Percentiles rank a stretch among this genome's conserved stretches.
phyloP scores from a whole-genome alignment of 92 coral and sea anemone genomes.

The Epizoanthus illoricatus region DNA sequence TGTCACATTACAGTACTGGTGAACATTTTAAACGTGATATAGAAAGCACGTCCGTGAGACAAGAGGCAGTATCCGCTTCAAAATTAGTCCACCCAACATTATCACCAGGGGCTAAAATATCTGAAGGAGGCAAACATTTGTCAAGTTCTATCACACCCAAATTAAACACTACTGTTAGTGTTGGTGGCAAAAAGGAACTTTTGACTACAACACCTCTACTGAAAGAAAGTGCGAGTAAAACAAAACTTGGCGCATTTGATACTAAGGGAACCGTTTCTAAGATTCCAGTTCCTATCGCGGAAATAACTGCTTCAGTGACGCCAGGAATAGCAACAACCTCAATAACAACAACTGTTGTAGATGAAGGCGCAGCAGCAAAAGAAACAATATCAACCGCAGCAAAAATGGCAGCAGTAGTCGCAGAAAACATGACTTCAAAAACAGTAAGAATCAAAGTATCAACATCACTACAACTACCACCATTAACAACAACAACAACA shows the following conservation, averaged over 20 bases:
- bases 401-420: too few species aligned
- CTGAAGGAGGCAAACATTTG: background rate
- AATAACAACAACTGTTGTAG: background rate
- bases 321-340: background rate
- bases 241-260: background rate
- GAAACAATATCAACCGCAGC: too few species aligned
- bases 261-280: background rate
- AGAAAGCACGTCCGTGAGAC: background rate
- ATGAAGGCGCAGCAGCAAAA: too few species aligned
- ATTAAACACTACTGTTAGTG: background rate
- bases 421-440: too few species aligned
- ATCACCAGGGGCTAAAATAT: background rate
- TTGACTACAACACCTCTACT: background rate
- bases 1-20: background rate
- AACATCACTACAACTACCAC: background rate
- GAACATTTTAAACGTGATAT: background rate
- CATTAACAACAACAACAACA: background rate
- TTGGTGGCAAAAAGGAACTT: too few species aligned
- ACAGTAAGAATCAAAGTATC: too few species aligned
- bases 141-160: background rate
- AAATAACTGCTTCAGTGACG: background rate
- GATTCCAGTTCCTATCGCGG: background rate
- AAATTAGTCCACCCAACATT: background rate
- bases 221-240: background rate
- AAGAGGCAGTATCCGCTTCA: background rate